Percentiles rank a stretch among this genome's conserved stretches.
phyloP scores from a whole-genome alignment of 2,888 invertebrate genomes.

The Schizaphis graminum region DNA sequence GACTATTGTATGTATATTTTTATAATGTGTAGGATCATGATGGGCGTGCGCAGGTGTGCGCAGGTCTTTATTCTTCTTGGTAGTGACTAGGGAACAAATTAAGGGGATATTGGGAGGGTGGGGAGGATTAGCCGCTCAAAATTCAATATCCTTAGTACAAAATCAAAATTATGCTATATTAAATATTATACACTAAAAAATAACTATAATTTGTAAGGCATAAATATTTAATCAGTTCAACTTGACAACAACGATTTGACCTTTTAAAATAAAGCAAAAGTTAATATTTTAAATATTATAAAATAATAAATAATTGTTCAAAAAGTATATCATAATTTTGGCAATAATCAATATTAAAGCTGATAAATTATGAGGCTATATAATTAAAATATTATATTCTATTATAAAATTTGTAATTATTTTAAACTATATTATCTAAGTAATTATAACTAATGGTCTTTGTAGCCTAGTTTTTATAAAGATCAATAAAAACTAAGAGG shows the following conservation, averaged over 20 bases:
- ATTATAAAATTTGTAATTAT: too few species aligned
- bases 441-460: too few species aligned
- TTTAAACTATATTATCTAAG: too few species aligned
- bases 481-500: background rate
- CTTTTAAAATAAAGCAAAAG: background rate
- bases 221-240: background rate
- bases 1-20: background rate
- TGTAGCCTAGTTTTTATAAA: too few species aligned
- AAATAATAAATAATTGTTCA: background rate
- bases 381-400: too few species aligned
- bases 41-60: background rate
- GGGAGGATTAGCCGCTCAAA: background rate
- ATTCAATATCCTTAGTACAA: background rate
- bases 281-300: background rate
- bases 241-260: background rate
- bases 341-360: background rate
- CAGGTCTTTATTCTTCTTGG: background rate
- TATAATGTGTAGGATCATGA: background rate
- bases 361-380: background rate
- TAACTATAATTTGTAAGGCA: background rate
- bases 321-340: background rate
- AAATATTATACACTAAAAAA: background rate
- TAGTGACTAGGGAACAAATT: background rate
- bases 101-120: background rate
- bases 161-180: background rate